These are phyloP conservation scores for Alauda arvensis DNA, from an alignment of 2,797 vertebrate species.

Conservation along the genomic window DNA sequence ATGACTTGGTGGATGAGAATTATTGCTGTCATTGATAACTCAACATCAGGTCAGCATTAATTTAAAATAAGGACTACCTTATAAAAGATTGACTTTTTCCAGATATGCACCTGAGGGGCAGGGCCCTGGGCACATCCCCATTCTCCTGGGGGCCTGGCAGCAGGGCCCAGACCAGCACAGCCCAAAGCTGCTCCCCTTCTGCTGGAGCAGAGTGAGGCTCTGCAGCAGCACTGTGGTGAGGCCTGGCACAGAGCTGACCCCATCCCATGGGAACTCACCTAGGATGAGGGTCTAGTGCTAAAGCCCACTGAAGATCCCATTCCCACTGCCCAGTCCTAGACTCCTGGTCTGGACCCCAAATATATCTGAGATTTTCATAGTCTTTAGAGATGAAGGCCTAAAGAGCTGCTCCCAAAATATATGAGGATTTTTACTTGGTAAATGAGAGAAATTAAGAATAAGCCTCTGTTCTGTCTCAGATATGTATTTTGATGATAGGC, in stretches of 20 bases:
- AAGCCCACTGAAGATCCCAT: accelerated
- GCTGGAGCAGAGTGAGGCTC: neutral
- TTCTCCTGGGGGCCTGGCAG: neutral
- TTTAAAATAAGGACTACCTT: neutral
- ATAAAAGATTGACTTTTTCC: neutral
- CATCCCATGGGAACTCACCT: accelerated
- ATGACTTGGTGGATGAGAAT: neutral
- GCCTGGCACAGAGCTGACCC: too few species aligned
- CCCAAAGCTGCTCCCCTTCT: neutral
- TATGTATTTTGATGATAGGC: neutral
- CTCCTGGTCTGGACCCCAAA: neutral
- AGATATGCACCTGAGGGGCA: neutral
- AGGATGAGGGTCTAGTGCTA: neutral
- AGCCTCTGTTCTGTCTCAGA: neutral
- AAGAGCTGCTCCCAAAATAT: neutral
- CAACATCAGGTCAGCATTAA: neutral
- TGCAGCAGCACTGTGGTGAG: accelerated
- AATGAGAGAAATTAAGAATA: neutral
- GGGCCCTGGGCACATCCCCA: accelerated
- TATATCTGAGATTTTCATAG: neutral
- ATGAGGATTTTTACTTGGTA: neutral
- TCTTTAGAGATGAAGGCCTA: neutral
- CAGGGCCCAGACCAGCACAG: neutral
- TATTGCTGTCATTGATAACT: neutral
- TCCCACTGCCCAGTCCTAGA: neutral